Evolutionary conservation across 1,140 invertebrate species (phyloP).

Genomic region (Hirudo medicinalis): DNA sequence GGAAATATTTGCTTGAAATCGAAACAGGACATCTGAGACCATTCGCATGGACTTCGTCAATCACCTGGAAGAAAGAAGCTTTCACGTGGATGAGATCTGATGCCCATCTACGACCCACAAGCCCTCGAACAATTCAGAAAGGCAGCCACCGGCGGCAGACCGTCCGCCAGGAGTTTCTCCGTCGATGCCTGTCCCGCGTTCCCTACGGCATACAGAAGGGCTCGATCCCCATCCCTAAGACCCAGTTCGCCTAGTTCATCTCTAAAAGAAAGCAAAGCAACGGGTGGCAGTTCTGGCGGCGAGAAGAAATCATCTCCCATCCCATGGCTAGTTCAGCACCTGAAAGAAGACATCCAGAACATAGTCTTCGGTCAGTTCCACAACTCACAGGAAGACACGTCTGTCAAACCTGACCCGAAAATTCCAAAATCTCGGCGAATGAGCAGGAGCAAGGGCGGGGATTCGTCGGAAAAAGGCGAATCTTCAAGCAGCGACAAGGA

Average conservation of each 20-base stretch:
- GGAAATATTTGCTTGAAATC: too few species aligned
- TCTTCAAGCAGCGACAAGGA: too few species aligned
- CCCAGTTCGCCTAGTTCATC: neutral
- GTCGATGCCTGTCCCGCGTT: neutral
- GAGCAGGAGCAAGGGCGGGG: too few species aligned
- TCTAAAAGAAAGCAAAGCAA: neutral
- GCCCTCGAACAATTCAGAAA: constrained; percentile 23
- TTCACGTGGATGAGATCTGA: constrained; percentile 23
- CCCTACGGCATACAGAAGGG: neutral
- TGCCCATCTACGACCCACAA: constrained; percentile 22
- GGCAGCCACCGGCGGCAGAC: constrained; percentile 12
- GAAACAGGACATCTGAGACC: too few species aligned
- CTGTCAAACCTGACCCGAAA: too few species aligned
- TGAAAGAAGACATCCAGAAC: neutral
- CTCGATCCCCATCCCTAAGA: neutral
- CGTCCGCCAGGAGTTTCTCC: constrained; percentile 3
- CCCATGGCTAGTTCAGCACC: constrained; percentile 9
- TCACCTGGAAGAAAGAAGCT: neutral
- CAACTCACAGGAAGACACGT: neutral
- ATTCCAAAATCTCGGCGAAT: too few species aligned
- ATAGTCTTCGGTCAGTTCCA: neutral
- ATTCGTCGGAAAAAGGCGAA: too few species aligned
- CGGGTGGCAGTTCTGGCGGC: neutral
- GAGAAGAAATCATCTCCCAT: neutral
- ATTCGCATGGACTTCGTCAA: neutral